Evolutionary conservation across 2,113 vertebrate genomes (phyloP).

Genomic region (Pachyramphus minor): DNA sequence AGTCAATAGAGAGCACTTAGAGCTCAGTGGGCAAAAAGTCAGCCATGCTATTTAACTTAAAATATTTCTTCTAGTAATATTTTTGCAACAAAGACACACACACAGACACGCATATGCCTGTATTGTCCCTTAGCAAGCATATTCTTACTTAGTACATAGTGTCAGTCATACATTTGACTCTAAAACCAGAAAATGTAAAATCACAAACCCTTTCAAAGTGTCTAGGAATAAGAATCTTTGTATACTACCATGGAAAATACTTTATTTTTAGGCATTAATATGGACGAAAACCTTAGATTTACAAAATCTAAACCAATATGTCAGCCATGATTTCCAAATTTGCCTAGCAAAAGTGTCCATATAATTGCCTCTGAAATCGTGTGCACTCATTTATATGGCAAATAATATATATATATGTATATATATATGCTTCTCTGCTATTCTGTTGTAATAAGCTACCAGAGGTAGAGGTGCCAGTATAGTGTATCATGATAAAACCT

Average conservation of each 20-base stretch:
- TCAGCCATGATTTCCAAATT: neutral
- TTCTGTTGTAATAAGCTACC: neutral
- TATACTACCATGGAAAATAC: neutral
- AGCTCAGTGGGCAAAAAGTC: neutral
- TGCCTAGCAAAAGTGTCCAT: neutral
- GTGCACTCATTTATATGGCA: neutral
- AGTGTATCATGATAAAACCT: neutral
- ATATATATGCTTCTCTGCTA: neutral
- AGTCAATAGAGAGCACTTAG: neutral
- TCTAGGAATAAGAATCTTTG: neutral
- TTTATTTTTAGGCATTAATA: neutral
- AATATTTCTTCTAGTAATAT: neutral
- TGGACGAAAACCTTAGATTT: neutral
- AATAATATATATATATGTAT: neutral
- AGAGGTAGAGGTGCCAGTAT: neutral
- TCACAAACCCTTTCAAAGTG: neutral
- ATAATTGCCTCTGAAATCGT: neutral
- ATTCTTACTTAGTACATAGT: neutral
- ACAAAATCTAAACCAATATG: neutral
- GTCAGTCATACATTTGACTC: neutral
- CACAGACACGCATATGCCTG: accelerated
- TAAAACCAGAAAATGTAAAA: neutral
- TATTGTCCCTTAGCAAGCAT: neutral
- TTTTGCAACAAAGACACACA: neutral
- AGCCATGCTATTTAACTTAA: neutral